phyloP scores from a whole-genome alignment of 2,113 vertebrate genomes.

The Petrocephalus zakoni region DNA sequence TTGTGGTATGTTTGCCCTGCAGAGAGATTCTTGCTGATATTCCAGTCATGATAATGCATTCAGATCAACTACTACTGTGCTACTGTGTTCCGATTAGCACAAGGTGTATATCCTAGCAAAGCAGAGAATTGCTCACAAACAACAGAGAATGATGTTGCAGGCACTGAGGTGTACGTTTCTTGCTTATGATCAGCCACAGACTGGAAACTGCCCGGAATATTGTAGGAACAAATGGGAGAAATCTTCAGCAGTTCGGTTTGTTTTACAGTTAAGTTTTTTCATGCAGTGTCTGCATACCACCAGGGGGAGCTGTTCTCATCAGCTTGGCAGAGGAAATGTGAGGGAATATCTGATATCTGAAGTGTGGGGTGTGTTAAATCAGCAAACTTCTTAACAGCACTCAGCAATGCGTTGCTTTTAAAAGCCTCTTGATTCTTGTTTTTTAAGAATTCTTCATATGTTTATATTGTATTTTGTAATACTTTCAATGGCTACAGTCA shows the following conservation, averaged over 20 bases:
- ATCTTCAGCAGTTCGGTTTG: neutral
- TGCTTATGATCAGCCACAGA: neutral
- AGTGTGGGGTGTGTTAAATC: neutral
- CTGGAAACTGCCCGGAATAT: neutral
- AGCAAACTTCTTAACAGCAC: constrained; percentile 3
- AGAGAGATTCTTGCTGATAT: neutral
- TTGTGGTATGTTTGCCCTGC: neutral
- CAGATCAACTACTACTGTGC: neutral
- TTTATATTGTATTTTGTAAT: constrained; percentile 13
- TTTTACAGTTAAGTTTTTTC: neutral
- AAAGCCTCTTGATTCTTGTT: neutral
- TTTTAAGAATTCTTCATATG: neutral
- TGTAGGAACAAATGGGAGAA: neutral
- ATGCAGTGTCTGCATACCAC: neutral
- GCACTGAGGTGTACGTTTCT: neutral
- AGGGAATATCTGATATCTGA: neutral
- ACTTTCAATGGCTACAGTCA: neutral
- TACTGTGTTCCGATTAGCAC: neutral
- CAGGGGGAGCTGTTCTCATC: constrained; percentile 6
- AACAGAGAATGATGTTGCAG: neutral
- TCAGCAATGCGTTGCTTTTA: neutral
- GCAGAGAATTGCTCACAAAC: neutral
- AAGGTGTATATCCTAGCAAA: neutral
- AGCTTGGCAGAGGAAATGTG: neutral
- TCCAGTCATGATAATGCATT: neutral